Percentiles rank a stretch among this genome's conserved stretches.
Conservation (phyloP, 2,797 vertebrate genomes). For the Sus cebifrons region DNA sequence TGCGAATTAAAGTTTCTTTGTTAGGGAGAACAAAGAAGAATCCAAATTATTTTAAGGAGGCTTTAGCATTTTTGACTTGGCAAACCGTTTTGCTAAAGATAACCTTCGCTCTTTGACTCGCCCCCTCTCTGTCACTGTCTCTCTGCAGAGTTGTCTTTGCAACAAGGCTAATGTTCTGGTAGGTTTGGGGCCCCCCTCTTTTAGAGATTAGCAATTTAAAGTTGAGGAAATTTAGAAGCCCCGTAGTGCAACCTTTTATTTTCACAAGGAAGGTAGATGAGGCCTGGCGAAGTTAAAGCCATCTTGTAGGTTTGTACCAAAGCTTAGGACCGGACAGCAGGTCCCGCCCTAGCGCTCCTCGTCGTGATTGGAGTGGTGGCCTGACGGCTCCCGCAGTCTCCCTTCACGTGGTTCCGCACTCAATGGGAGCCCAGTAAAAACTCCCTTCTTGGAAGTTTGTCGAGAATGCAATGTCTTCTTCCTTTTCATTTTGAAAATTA, state of each 20-base stretch:
- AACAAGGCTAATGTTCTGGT: conserved; percentile 54
- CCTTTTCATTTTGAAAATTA: conserved; percentile 83
- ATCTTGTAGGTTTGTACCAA: background rate
- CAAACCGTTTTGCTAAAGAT: conserved; percentile 70
- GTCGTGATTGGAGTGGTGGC: rapidly evolving
- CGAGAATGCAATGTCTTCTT: conserved; percentile 78
- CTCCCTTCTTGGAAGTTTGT: conserved; percentile 74
- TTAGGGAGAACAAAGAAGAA: conserved; percentile 87
- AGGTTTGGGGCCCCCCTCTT: background rate
- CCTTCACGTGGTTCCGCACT: background rate
- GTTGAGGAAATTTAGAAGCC: conserved; percentile 10
- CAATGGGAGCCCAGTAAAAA: conserved; percentile 59
- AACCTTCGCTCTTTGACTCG: conserved; percentile 69
- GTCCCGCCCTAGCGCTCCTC: background rate
- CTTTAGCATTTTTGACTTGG: conserved; percentile 80
- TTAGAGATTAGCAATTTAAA: conserved; percentile 30
- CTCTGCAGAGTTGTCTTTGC: conserved; percentile 40
- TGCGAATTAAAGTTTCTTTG: conserved; percentile 88
- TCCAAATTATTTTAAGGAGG: conserved; percentile 85
- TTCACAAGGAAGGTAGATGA: background rate
- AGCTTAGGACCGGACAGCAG: background rate
- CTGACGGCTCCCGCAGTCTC: background rate
- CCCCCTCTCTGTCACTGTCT: conserved; percentile 81
- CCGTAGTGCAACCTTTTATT: background rate
- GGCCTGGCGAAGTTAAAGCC: conserved; percentile 15